phyloP scores from a whole-genome alignment of 64 coral and sea anemone genomes.

The Platygyra sinensis region DNA sequence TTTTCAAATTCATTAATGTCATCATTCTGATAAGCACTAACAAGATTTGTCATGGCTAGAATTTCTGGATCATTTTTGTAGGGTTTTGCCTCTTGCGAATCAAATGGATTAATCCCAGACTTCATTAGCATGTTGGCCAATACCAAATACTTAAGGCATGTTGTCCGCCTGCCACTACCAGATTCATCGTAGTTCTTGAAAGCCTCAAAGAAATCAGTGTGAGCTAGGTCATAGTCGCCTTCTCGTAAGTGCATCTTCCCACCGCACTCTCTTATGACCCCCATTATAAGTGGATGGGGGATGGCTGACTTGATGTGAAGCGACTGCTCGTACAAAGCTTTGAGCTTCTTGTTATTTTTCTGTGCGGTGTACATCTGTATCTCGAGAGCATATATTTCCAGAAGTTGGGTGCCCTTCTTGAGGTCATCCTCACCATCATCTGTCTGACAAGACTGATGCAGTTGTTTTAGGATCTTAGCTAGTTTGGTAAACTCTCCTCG shows the following conservation, averaged over 20 bases:
- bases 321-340: slow-evolving; percentile 94
- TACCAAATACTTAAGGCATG: slow-evolving; percentile 95
- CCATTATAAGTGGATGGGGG: slow-evolving; percentile 96
- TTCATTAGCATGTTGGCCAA: slow-evolving; percentile 99
- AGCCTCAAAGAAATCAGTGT: slow-evolving; percentile 99
- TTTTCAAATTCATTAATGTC: slow-evolving; percentile 99
- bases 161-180: slow-evolving; percentile 92
- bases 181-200: slow-evolving; percentile 99
- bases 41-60: slow-evolving; percentile 96
- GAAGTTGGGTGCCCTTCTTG: slow-evolving; percentile 94
- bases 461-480: slow-evolving; percentile 94
- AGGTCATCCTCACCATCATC: slow-evolving; percentile 99
- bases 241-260: slow-evolving; percentile 98
- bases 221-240: slow-evolving; percentile 94
- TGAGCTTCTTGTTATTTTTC: slow-evolving; percentile 54
- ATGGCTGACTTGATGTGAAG: slow-evolving; percentile 99
- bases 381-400: slow-evolving; percentile 99
- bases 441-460: slow-evolving; percentile 97
- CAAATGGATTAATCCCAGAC: slow-evolving; percentile 99
- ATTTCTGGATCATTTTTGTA: slow-evolving; percentile 99
- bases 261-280: slow-evolving; percentile 96
- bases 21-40: slow-evolving; percentile 98
- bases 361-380: slow-evolving; percentile 99
- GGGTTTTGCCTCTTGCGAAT: slow-evolving; percentile 99
- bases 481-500: slow-evolving; percentile 90